A percentile compares a stretch with the other conserved stretches of the same genome.
Conservation (phyloP, 2,797 vertebrate genomes). For the Mus spretus region DNA sequence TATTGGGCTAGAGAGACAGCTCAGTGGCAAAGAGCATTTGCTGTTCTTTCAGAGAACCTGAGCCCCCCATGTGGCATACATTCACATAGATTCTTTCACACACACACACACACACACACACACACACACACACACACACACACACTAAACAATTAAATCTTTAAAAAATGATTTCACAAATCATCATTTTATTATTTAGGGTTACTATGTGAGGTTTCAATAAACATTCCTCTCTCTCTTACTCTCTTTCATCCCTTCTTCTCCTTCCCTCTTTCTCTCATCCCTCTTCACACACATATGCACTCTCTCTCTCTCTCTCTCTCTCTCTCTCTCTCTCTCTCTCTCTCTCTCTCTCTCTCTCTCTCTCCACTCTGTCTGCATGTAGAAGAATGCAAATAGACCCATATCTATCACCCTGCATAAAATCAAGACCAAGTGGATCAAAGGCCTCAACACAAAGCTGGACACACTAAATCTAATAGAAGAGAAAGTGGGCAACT, state of each 20-base stretch:
- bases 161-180: no score
- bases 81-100: not conserved
- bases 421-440: not conserved
- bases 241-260: not conserved
- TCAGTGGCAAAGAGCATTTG: not conserved
- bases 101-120: not conserved
- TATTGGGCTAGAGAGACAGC: not conserved
- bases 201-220: conserved; percentile 26
- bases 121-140: not conserved
- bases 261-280: not conserved
- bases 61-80: not conserved
- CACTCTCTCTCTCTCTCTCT: no score
- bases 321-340: not conserved
- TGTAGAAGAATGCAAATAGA: not conserved
- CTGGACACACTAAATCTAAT: not conserved
- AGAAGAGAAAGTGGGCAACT: not conserved
- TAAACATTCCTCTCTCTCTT: not conserved
- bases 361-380: not conserved
- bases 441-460: not conserved
- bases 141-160: not conserved
- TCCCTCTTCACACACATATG: no score
- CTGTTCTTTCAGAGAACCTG: not conserved
- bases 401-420: not conserved
- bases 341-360: fast-evolving
- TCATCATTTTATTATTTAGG: not conserved